Evolutionary conservation across 2,797 vertebrate genomes (phyloP).

Genomic region (Oryzias dopingdopingensis): DNA sequence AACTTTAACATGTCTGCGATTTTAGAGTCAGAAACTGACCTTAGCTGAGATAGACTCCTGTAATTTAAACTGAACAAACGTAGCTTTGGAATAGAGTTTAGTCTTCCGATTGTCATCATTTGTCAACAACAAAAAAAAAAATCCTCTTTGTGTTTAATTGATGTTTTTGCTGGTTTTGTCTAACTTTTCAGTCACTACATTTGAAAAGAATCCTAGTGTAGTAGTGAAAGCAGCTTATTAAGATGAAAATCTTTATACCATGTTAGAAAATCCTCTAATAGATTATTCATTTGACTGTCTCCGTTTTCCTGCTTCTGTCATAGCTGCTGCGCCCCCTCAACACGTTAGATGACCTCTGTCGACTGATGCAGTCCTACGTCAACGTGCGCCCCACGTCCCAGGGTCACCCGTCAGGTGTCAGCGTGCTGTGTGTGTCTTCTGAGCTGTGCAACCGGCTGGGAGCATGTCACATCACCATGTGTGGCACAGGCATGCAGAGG

Average conservation of each 20-base stretch:
- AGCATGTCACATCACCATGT: conserved; percentile 94
- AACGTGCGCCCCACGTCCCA: conserved; percentile 76
- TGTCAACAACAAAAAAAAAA: conserved; percentile 2
- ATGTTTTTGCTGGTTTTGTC: conserved; percentile 9
- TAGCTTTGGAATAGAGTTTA: conserved; percentile 25
- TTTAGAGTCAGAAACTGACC: conserved; percentile 31
- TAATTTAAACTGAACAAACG: conserved; percentile 37
- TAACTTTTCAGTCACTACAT: conserved; percentile 35
- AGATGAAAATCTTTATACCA: conserved; percentile 14
- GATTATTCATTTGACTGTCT: conserved; percentile 3
- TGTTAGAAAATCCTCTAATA: background rate
- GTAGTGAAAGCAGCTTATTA: conserved; percentile 29
- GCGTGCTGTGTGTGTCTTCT: conserved; percentile 87
- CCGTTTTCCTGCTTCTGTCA: conserved; percentile 3
- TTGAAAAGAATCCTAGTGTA: background rate
- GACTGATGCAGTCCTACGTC: conserved; percentile 91
- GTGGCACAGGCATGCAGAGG: conserved; percentile 96
- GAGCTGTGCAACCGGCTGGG: conserved; percentile 97
- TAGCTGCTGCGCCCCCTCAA: conserved; percentile 96
- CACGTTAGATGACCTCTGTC: conserved; percentile 94
- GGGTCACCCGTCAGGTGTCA: conserved; percentile 80
- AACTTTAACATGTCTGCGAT: conserved; percentile 53
- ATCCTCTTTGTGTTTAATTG: conserved; percentile 13
- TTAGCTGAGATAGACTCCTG: conserved; percentile 48
- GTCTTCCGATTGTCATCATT: conserved; percentile 8